Evolutionary conservation across 2,113 vertebrate species (phyloP).

Genomic region (Paralichthys olivaceus): DNA sequence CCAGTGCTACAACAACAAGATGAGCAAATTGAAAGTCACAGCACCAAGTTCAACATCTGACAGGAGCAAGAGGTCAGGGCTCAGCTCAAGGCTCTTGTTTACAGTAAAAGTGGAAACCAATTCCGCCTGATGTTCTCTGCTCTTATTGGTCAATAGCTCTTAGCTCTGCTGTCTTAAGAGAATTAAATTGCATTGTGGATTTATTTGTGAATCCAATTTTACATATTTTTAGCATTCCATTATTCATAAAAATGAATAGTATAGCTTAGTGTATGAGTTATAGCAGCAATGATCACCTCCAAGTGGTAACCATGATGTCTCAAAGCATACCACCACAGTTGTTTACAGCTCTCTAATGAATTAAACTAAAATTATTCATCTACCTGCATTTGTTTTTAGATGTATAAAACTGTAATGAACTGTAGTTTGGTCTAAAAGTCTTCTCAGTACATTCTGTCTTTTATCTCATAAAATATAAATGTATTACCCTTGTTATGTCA

Average conservation of each 20-base stretch:
- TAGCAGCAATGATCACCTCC: not conserved
- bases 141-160: slow-evolving; percentile 39
- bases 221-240: not conserved
- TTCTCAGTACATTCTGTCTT: not conserved
- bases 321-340: not conserved
- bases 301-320: not conserved
- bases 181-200: not conserved
- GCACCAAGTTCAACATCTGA: slow-evolving; percentile 67
- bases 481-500: not conserved
- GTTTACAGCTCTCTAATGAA: not conserved
- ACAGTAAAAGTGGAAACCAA: slow-evolving; percentile 57
- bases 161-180: slow-evolving; percentile 15
- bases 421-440: not conserved
- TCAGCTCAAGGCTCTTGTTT: slow-evolving; percentile 66
- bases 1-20: slow-evolving; percentile 45
- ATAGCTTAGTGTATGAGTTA: not conserved
- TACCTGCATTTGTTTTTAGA: not conserved
- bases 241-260: not conserved
- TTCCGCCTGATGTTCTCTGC: slow-evolving; percentile 32
- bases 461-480: not conserved
- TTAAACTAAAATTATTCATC: too few relatives aligned
- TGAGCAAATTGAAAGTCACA: slow-evolving; percentile 66
- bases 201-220: not conserved
- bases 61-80: slow-evolving; percentile 57
- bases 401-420: not conserved